Conservation (phyloP, 2,888 invertebrate genomes). For the Lordiphosa fenestrarum region DNA sequence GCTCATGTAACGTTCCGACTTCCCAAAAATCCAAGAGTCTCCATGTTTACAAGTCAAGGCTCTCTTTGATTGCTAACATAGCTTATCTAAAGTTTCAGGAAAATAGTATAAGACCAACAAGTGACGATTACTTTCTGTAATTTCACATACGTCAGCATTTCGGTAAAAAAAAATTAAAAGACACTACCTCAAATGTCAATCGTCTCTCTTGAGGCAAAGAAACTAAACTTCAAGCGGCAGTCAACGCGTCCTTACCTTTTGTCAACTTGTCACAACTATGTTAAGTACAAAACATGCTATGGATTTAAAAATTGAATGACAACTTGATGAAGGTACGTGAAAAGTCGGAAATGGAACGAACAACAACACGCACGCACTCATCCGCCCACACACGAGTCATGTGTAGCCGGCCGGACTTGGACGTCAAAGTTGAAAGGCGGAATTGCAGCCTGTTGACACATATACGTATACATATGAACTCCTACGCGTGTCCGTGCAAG, state of each 20-base stretch:
- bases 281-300: constrained; percentile 73
- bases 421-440: constrained; percentile 50
- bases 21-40: too few relatives aligned
- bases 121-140: too few relatives aligned
- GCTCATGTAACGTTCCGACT: too few relatives aligned
- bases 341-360: constrained; percentile 69
- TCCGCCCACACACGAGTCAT: constrained; percentile 19
- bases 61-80: too few relatives aligned
- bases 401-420: constrained; percentile 36
- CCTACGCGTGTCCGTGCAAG: constrained; percentile 14
- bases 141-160: too few relatives aligned
- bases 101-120: too few relatives aligned
- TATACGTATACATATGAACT: constrained; percentile 25
- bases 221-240: constrained; percentile 28
- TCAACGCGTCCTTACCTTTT: constrained; percentile 50
- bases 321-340: constrained; percentile 76
- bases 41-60: too few relatives aligned
- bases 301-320: constrained; percentile 76
- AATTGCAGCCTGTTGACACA: constrained; percentile 61
- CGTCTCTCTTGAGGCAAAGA: constrained; percentile 1
- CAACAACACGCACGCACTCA: constrained; percentile 35
- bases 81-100: too few relatives aligned
- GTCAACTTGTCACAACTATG: constrained; percentile 74
- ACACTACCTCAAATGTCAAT: too few relatives aligned
- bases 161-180: too few relatives aligned